Conservation (phyloP, 1,140 invertebrate genomes). For the Rhynchophorus ferrugineus region DNA sequence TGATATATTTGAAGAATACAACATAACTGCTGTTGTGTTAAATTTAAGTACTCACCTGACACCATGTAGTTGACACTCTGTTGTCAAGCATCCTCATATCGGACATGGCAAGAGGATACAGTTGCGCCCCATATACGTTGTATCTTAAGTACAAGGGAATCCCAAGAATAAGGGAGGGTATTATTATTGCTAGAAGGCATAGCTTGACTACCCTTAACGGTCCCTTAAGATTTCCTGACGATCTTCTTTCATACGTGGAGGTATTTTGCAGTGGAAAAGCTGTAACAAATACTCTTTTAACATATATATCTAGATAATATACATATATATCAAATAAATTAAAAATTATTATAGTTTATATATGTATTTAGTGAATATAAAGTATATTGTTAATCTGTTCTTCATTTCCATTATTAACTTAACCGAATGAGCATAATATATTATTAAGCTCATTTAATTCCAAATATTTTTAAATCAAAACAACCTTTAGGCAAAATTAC, state of each 20-base stretch:
- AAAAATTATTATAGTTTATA: not conserved
- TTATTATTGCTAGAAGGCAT: conserved; percentile 53
- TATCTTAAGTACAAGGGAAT: conserved; percentile 61
- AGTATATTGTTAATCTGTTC: no score
- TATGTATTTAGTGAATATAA: no score
- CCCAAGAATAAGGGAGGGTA: conserved; percentile 57
- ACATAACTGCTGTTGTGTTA: no score
- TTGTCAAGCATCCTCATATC: conserved; percentile 67
- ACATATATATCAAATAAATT: no score
- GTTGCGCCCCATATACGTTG: conserved; percentile 56
- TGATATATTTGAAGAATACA: no score
- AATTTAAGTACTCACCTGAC: conserved; percentile 56
- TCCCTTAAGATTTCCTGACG: conserved; percentile 38
- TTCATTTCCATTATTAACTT: no score
- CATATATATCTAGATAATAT: no score
- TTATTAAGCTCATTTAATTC: no score
- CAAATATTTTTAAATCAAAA: no score
- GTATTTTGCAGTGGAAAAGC: conserved; percentile 27
- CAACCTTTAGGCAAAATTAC: no score
- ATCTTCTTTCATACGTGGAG: conserved; percentile 17
- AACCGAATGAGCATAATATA: no score
- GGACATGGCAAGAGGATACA: conserved; percentile 65
- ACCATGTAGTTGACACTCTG: conserved; percentile 69
- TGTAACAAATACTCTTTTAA: conserved; percentile 17
- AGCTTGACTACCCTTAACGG: conserved; percentile 55